phyloP scores from a whole-genome alignment of 2,113 vertebrate species.

The Rhagologus leucostigma region DNA sequence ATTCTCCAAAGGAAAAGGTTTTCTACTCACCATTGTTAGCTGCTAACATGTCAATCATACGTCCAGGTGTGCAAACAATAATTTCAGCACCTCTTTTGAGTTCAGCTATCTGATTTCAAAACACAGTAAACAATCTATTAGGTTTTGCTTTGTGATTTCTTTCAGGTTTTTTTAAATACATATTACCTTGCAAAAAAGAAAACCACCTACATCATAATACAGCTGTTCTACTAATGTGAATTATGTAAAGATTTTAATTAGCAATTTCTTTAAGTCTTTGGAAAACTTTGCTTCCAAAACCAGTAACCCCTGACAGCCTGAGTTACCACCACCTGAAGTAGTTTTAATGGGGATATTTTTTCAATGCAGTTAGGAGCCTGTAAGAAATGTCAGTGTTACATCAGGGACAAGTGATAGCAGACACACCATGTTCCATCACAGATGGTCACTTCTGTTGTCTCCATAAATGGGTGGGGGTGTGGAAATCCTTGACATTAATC shows the following conservation, averaged over 20 bases:
- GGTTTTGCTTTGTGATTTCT: background rate
- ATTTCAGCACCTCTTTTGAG: conserved; percentile 99
- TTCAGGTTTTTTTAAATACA: background rate
- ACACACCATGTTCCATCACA: background rate
- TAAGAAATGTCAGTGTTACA: background rate
- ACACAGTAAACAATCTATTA: background rate
- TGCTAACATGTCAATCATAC: conserved; percentile 99
- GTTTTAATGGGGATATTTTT: background rate
- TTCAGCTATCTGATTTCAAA: conserved; percentile 89
- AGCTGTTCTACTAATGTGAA: background rate
- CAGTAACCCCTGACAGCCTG: background rate
- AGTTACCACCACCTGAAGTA: background rate
- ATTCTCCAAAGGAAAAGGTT: conserved; percentile 24
- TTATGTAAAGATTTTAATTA: background rate
- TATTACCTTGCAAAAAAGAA: background rate
- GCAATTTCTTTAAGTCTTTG: background rate
- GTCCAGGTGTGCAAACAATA: conserved; percentile 97
- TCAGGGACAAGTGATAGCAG: background rate
- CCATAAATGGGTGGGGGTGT: background rate
- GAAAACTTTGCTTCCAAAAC: background rate
- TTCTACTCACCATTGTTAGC: conserved; percentile 94
- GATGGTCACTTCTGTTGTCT: background rate
- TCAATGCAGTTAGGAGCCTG: background rate
- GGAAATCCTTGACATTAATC: background rate
- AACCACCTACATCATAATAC: background rate